Conservation (phyloP, 2,797 vertebrate species). For the Pangasius sanitwongsei region DNA sequence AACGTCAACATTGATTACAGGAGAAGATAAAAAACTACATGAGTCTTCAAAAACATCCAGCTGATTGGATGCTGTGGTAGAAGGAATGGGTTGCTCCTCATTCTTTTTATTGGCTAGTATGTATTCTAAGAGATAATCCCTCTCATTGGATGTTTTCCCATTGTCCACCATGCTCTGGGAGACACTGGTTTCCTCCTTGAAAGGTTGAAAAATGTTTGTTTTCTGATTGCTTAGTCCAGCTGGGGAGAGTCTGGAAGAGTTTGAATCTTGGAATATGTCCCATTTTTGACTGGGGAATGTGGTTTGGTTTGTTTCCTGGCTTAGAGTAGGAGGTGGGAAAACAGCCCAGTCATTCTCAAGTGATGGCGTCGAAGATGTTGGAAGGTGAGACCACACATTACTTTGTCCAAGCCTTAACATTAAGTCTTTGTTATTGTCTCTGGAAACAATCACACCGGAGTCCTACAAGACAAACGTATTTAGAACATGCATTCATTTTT, state of each 20-base stretch:
- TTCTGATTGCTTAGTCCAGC: constrained; percentile 41
- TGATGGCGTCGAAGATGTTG: neutral
- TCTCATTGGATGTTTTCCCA: constrained; percentile 21
- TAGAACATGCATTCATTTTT: neutral
- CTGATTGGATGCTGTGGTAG: neutral
- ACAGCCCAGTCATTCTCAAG: constrained; percentile 32
- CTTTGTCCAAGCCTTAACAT: constrained; percentile 3
- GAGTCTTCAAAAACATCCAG: constrained; percentile 3
- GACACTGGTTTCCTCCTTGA: constrained; percentile 45
- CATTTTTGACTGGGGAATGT: neutral
- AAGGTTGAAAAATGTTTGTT: constrained; percentile 58
- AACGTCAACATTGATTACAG: neutral
- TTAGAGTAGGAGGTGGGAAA: constrained; percentile 10
- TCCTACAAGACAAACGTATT: constrained; percentile 57
- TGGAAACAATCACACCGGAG: neutral
- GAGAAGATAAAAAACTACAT: neutral
- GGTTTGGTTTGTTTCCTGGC: constrained; percentile 7
- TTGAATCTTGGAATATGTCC: constrained; percentile 20
- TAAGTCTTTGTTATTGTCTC: neutral
- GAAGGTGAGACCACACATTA: neutral
- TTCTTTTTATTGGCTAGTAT: constrained; percentile 30
- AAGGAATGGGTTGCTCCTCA: neutral
- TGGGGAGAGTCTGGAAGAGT: constrained; percentile 15
- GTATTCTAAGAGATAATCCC: constrained; percentile 33
- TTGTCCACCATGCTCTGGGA: constrained; percentile 39